phyloP scores from a whole-genome alignment of 2,888 invertebrate species.

The Diaphora mendica region DNA sequence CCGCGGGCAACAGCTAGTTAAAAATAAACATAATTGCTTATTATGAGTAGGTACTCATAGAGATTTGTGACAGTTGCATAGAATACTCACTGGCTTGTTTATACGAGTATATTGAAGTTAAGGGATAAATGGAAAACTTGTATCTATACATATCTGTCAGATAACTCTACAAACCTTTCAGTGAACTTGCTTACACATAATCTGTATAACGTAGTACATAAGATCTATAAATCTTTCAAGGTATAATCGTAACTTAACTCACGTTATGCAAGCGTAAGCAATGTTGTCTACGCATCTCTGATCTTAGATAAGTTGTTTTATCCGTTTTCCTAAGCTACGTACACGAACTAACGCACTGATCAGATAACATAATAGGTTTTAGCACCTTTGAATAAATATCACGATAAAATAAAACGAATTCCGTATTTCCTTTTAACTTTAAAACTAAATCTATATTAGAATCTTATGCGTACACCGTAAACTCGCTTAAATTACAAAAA shows the following conservation, averaged over 20 bases:
- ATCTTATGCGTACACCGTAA: background rate
- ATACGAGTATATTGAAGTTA: too few relatives aligned
- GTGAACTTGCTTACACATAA: background rate
- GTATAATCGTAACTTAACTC: background rate
- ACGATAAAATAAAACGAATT: background rate
- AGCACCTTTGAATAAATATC: background rate
- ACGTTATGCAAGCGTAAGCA: background rate
- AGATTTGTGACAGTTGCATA: background rate
- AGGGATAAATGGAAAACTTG: background rate
- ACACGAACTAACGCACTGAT: background rate
- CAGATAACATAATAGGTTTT: background rate
- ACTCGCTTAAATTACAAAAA: constrained; percentile 12
- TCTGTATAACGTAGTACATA: background rate
- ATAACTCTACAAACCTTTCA: background rate
- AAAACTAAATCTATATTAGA: background rate
- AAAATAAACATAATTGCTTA: background rate
- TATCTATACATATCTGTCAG: background rate
- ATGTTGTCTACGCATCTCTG: background rate
- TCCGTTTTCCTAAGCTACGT: background rate
- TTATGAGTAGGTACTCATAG: background rate
- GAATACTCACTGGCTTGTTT: background rate
- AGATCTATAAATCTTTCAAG: background rate
- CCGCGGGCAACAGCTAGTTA: too few relatives aligned
- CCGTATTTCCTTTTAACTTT: background rate
- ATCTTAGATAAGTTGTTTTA: background rate